phyloP scores from a whole-genome alignment of 2,113 vertebrate species.

The Caloenas nicobarica region DNA sequence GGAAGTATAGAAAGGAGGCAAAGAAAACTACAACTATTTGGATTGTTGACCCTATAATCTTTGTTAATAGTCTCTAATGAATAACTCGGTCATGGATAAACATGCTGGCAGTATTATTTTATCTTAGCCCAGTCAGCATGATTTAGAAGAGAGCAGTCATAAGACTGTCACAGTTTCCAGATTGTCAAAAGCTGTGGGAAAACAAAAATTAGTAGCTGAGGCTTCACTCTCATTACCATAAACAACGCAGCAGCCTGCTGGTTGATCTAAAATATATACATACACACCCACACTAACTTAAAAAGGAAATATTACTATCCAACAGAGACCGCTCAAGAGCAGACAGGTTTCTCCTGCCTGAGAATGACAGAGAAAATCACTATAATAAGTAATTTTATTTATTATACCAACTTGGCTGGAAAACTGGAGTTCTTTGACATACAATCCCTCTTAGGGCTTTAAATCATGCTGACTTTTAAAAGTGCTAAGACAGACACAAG shows the following conservation, averaged over 20 bases:
- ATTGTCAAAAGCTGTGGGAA: background rate
- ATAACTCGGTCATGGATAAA: background rate
- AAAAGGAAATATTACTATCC: background rate
- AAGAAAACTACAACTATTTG: background rate
- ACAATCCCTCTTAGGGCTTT: background rate
- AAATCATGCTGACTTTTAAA: background rate
- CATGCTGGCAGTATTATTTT: background rate
- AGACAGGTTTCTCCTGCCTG: background rate
- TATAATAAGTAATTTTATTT: background rate
- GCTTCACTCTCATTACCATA: background rate
- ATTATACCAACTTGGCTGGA: background rate
- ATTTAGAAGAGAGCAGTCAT: slow-evolving; percentile 21
- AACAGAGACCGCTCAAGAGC: background rate
- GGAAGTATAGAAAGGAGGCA: background rate
- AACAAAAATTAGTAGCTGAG: background rate
- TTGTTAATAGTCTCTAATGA: slow-evolving; percentile 12
- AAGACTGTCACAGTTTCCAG: slow-evolving; percentile 1
- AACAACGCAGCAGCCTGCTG: background rate
- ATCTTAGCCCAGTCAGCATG: slow-evolving; percentile 29
- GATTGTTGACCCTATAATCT: background rate
- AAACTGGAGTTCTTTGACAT: background rate
- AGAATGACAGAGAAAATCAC: background rate
- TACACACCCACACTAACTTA: background rate
- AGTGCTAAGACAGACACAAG: background rate
- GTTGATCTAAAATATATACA: background rate